A percentile compares a stretch with the other conserved stretches of the same genome.
Conservation (phyloP, 2,113 vertebrate genomes). For the Arothron firmamentum region DNA sequence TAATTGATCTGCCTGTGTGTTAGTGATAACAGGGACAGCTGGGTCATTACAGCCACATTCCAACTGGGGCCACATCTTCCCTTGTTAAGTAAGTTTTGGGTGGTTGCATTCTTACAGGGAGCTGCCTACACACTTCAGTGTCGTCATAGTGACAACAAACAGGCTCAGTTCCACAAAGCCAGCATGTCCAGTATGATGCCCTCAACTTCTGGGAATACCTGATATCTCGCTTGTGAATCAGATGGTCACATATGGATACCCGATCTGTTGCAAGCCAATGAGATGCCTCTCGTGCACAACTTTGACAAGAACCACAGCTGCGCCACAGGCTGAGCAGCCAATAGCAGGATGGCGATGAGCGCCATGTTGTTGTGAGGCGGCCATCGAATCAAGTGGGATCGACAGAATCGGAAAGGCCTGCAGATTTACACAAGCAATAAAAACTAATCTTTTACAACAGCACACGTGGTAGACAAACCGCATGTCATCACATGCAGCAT, state of each 20-base stretch:
- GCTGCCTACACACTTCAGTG: conserved; percentile 13
- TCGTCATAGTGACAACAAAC: conserved; percentile 60
- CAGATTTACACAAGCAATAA: conserved; percentile 25
- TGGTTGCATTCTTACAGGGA: conserved; percentile 36
- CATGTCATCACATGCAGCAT: conserved; percentile 12
- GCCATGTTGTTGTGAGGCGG: conserved; percentile 15
- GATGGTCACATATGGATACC: conserved; percentile 36
- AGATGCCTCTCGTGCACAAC: conserved; percentile 19
- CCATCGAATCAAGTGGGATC: conserved; percentile 23
- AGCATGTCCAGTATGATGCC: conserved; percentile 42
- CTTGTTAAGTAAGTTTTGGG: conserved; percentile 15
- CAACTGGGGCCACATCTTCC: conserved; percentile 1
- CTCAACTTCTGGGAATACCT: conserved; percentile 46
- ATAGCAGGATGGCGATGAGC: conserved; percentile 14
- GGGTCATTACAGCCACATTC: neutral
- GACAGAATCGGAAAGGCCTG: conserved; percentile 18
- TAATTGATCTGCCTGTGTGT: neutral
- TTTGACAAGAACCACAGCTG: conserved; percentile 50
- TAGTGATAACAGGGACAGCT: conserved; percentile 30
- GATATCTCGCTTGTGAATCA: conserved; percentile 52
- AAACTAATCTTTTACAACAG: conserved; percentile 21
- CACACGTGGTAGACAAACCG: conserved; percentile 13
- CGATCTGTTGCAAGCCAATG: conserved; percentile 59
- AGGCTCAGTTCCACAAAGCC: conserved; percentile 41
- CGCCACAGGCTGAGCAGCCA: conserved; percentile 18